phyloP scores from a whole-genome alignment of 2,888 invertebrate species.

The Hydroisotoma schaefferi region DNA sequence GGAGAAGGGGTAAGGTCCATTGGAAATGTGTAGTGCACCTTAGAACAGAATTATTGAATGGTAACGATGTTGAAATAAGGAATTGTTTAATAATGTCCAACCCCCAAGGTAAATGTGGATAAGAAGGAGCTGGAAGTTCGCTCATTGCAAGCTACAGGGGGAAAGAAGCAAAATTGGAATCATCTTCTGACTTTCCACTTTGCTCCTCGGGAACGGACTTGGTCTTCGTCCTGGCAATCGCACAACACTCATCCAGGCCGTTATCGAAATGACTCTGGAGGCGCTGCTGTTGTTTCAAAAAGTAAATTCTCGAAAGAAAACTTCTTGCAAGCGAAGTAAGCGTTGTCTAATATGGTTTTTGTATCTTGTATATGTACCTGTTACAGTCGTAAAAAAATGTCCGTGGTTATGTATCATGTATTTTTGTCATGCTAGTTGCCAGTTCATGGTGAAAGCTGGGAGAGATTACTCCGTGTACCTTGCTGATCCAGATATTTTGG shows the following conservation, averaged over 20 bases:
- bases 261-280: conserved; percentile 36
- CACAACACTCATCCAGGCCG: conserved; percentile 34
- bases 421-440: conserved; percentile 72
- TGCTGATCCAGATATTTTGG: conserved; percentile 79
- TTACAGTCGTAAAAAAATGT: background rate
- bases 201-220: conserved; percentile 59
- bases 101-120: conserved; percentile 55
- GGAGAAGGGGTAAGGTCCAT: conserved; percentile 21
- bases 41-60: too few relatives aligned
- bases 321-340: conserved; percentile 90
- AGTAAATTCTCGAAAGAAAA: conserved; percentile 79
- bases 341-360: background rate
- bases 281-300: conserved; percentile 56
- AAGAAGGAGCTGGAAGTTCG: conserved; percentile 64
- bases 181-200: conserved; percentile 91
- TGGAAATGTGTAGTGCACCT: too few relatives aligned
- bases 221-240: conserved; percentile 37
- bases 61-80: too few relatives aligned
- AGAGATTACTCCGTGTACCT: conserved; percentile 75
- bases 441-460: conserved; percentile 83
- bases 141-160: conserved; percentile 76
- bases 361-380: background rate
- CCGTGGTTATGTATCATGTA: conserved; percentile 1
- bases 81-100: background rate
- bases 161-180: conserved; percentile 87